phyloP scores from a whole-genome alignment of 2,888 invertebrate genomes.

The Tholera decimalis region DNA sequence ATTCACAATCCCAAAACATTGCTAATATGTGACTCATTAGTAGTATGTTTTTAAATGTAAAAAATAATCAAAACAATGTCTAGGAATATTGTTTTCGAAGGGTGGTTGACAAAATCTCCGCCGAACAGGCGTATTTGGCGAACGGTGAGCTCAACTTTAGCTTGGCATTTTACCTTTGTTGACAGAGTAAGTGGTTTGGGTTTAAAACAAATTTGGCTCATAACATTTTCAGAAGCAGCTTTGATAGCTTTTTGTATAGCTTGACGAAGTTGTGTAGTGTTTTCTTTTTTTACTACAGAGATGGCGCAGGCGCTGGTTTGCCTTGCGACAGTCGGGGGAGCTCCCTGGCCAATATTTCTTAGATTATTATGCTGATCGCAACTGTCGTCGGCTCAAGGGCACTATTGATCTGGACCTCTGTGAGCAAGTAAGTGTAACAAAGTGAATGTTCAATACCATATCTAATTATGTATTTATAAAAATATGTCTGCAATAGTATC shows the following conservation, averaged over 20 bases:
- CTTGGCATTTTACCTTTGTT: conserved; percentile 78
- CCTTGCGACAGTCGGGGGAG: conserved; percentile 97
- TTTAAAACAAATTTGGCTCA: conserved; percentile 48
- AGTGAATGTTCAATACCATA: conserved; percentile 28
- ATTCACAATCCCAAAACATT: conserved; percentile 31
- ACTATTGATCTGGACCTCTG: conserved; percentile 98
- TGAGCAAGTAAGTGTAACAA: conserved; percentile 94
- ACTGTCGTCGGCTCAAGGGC: conserved; percentile 96
- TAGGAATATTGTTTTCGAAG: conserved; percentile 96
- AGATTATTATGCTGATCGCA: conserved; percentile 97
- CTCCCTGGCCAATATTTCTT: conserved; percentile 98
- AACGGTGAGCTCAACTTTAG: conserved; percentile 94
- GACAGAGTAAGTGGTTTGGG: conserved; percentile 73
- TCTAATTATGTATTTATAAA: neutral
- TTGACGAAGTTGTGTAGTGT: conserved; percentile 51
- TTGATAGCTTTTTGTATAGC: conserved; percentile 6
- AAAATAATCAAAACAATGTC: conserved; percentile 77
- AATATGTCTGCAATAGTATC: neutral
- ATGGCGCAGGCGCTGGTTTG: conserved; percentile 99
- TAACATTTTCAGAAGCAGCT: conserved; percentile 9
- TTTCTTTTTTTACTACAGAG: conserved; percentile 91
- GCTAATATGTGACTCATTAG: conserved; percentile 54
- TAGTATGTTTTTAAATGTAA: conserved; percentile 13
- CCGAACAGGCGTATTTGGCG: conserved; percentile 98
- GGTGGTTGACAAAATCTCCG: conserved; percentile 99